Evolutionary conservation across 1,140 invertebrate species (phyloP).

Genomic region (Stenopsyche tienmushanensis): DNA sequence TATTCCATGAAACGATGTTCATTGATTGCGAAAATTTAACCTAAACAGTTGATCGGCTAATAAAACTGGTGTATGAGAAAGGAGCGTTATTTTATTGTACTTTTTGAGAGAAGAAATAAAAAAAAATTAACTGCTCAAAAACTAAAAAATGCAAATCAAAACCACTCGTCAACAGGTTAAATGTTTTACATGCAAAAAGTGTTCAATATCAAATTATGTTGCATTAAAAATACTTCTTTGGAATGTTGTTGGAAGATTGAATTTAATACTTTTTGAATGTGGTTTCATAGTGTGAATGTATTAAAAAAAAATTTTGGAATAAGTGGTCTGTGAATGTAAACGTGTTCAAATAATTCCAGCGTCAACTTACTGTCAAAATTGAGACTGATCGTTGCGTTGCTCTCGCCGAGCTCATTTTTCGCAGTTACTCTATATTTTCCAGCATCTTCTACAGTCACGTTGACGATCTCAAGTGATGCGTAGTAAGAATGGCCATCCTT

Average conservation of each 20-base stretch:
- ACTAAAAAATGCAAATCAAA: conserved; percentile 29
- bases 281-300: not conserved
- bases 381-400: conserved; percentile 92
- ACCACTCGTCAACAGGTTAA: conserved; percentile 41
- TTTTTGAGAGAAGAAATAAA: too few relatives aligned
- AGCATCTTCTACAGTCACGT: conserved; percentile 94
- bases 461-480: conserved; percentile 87
- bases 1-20: too few relatives aligned
- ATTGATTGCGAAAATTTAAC: too few relatives aligned
- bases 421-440: conserved; percentile 96
- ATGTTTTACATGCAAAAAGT: conserved; percentile 35
- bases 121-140: too few relatives aligned
- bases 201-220: conserved; percentile 3
- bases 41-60: too few relatives aligned
- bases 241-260: not conserved
- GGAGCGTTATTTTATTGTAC: too few relatives aligned
- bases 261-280: not conserved
- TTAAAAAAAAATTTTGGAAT: too few relatives aligned
- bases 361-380: conserved; percentile 97
- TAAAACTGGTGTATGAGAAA: too few relatives aligned
- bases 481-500: conserved; percentile 93
- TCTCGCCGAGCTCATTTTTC: conserved; percentile 94
- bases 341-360: too few relatives aligned
- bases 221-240: not conserved
- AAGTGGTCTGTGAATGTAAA: too few relatives aligned